phyloP scores from a whole-genome alignment of 2,888 invertebrate genomes.

The Acholoe squamosa region DNA sequence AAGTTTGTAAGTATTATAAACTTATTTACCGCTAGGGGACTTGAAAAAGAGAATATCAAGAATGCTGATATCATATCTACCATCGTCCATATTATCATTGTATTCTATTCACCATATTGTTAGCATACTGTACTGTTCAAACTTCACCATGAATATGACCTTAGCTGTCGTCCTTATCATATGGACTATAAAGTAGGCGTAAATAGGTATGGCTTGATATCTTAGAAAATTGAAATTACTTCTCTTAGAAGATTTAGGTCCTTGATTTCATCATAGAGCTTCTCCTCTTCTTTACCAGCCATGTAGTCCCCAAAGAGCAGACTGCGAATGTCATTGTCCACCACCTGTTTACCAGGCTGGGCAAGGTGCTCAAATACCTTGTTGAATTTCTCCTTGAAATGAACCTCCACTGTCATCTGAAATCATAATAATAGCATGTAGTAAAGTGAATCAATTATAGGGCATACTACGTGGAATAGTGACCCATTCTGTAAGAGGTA shows the following conservation, averaged over 20 bases:
- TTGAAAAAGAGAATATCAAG: too few relatives aligned
- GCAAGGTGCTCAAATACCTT: slow-evolving; percentile 78
- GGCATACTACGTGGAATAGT: background rate
- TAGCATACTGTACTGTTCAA: too few relatives aligned
- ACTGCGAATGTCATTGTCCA: slow-evolving; percentile 80
- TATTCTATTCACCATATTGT: too few relatives aligned
- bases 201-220: too few relatives aligned
- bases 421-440: slow-evolving; percentile 31
- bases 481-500: background rate
- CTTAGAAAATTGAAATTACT: too few relatives aligned
- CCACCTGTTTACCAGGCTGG: slow-evolving; percentile 76
- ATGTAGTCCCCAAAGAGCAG: slow-evolving; percentile 82
- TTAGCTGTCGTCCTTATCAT: too few relatives aligned
- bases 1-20: too few relatives aligned
- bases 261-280: slow-evolving; percentile 80
- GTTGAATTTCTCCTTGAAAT: slow-evolving; percentile 82
- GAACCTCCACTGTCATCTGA: slow-evolving; percentile 78
- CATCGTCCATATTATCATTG: too few relatives aligned
- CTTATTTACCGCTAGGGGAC: too few relatives aligned
- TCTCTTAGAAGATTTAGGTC: slow-evolving; percentile 78
- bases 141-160: too few relatives aligned
- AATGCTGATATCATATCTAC: too few relatives aligned
- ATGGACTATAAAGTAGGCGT: too few relatives aligned
- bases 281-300: slow-evolving; percentile 75
- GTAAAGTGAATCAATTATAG: background rate